These are phyloP conservation scores for Alligator mississippiensis DNA, from an alignment of 2,113 vertebrate species.

Conservation along the genomic window DNA sequence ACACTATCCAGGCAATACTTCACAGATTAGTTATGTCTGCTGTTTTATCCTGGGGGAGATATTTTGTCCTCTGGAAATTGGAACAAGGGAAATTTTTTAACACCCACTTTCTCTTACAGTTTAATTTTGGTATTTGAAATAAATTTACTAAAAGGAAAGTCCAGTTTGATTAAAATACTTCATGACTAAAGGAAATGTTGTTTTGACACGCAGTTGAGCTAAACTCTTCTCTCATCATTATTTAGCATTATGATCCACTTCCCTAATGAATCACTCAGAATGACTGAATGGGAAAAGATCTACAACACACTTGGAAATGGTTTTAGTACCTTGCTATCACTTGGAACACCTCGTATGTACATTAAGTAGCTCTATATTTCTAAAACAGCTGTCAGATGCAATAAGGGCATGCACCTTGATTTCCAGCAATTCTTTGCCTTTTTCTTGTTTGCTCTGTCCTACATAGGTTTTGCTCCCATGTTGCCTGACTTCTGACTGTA, in stretches of 20 bases:
- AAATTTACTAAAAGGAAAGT: slow-evolving; percentile 38
- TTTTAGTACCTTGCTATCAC: background rate
- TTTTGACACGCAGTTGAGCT: slow-evolving; percentile 12
- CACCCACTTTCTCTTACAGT: background rate
- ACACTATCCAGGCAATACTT: slow-evolving; percentile 46
- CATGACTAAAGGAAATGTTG: slow-evolving; percentile 58
- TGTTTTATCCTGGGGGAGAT: slow-evolving; percentile 25
- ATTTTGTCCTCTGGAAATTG: slow-evolving; percentile 12
- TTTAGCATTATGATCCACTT: slow-evolving; percentile 44
- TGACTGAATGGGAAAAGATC: background rate
- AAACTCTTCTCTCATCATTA: slow-evolving; percentile 46
- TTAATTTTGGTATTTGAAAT: slow-evolving; percentile 41
- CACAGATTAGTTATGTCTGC: slow-evolving; percentile 48
- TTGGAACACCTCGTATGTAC: background rate
- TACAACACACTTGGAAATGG: slow-evolving; percentile 17
- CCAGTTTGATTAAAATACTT: slow-evolving; percentile 23
- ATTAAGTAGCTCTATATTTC: background rate
- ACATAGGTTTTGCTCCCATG: background rate
- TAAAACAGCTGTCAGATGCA: slow-evolving; percentile 39
- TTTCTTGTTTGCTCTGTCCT: background rate
- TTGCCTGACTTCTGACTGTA: background rate
- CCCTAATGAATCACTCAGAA: slow-evolving; percentile 49
- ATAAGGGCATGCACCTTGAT: background rate
- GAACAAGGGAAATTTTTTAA: background rate
- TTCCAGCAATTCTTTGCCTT: background rate